Evolutionary conservation across 2,797 vertebrate genomes (phyloP).

Genomic region (Carapus acus): DNA sequence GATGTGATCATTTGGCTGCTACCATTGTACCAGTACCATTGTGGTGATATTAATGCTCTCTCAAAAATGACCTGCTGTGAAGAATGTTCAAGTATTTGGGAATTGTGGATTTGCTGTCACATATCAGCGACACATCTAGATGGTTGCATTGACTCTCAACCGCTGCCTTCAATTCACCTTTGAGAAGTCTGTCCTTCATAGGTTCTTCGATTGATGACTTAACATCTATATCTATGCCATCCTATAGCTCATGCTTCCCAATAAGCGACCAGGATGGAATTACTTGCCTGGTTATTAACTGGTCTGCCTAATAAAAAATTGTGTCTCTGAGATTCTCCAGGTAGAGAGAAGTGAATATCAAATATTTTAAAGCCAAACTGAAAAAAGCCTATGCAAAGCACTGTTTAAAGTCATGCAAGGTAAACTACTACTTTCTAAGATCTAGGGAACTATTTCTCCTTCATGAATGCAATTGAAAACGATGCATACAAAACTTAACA

Average conservation of each 20-base stretch:
- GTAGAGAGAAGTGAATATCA: constrained; percentile 36
- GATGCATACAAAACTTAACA: too few relatives aligned
- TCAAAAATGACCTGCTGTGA: too few relatives aligned
- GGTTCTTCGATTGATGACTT: constrained; percentile 43
- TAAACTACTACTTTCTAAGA: constrained; percentile 33
- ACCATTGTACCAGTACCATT: too few relatives aligned
- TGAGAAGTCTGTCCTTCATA: constrained; percentile 35
- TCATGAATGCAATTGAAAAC: too few relatives aligned
- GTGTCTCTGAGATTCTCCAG: constrained; percentile 33
- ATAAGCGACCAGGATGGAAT: constrained; percentile 47
- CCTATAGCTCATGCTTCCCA: constrained; percentile 64
- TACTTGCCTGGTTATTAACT: constrained; percentile 48
- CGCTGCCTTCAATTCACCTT: constrained; percentile 9
- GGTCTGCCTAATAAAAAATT: constrained; percentile 45
- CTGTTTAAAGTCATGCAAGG: constrained; percentile 26
- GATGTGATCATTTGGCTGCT: too few relatives aligned
- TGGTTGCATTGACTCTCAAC: constrained; percentile 38
- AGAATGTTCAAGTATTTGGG: too few relatives aligned
- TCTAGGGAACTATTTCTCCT: too few relatives aligned
- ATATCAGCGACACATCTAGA: constrained; percentile 22
- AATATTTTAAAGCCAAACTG: constrained; percentile 39
- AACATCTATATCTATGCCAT: constrained; percentile 39
- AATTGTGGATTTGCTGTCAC: too few relatives aligned
- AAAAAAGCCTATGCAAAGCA: constrained; percentile 38
- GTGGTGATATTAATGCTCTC: too few relatives aligned